Percentiles rank a stretch among this genome's conserved stretches.
These are phyloP conservation scores for Bursaphelenchus okinawaensis DNA, from an alignment of 2,888 invertebrate genomes.

Conservation along the genomic window DNA sequence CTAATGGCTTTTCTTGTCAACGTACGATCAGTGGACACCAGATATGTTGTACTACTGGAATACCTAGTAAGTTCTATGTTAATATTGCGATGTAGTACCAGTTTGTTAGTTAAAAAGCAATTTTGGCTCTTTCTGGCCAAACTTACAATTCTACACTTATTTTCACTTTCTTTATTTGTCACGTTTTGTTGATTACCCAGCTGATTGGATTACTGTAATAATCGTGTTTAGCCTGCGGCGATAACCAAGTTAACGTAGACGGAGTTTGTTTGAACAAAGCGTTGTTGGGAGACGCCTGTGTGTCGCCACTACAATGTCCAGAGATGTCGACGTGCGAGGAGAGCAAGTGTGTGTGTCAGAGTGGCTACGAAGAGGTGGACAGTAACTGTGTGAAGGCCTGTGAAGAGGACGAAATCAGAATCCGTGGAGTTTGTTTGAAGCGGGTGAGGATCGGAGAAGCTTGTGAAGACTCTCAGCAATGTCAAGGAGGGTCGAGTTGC, in stretches of 20 bases:
- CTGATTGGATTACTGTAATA: too few species aligned
- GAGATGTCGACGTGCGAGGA: slow-evolving; percentile 41
- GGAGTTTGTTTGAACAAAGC: slow-evolving; percentile 50
- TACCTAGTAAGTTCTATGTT: slow-evolving; percentile 17
- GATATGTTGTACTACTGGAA: slow-evolving; percentile 53
- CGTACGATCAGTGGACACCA: slow-evolving; percentile 46
- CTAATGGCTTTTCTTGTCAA: slow-evolving; percentile 54
- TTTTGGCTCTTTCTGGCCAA: too few species aligned
- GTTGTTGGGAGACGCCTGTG: slow-evolving; percentile 39
- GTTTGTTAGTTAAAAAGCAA: neutral
- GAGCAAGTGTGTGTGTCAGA: slow-evolving; percentile 46
- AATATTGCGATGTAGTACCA: neutral
- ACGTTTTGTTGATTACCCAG: neutral
- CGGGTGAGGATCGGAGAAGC: slow-evolving; percentile 36
- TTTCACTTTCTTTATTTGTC: neutral
- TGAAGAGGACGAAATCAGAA: slow-evolving; percentile 36
- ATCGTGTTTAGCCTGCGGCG: slow-evolving; percentile 36
- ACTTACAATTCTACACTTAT: neutral
- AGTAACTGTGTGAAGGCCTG: slow-evolving; percentile 39
- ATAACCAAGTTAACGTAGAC: slow-evolving; percentile 51
- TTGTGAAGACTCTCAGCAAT: slow-evolving; percentile 47
- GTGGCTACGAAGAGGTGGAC: slow-evolving; percentile 40
- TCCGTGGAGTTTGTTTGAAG: slow-evolving; percentile 44
- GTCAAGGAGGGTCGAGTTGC: slow-evolving; percentile 43
- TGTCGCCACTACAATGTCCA: slow-evolving; percentile 50